phyloP scores from a whole-genome alignment of 2,888 invertebrate species.

The Drosophila pegasa region DNA sequence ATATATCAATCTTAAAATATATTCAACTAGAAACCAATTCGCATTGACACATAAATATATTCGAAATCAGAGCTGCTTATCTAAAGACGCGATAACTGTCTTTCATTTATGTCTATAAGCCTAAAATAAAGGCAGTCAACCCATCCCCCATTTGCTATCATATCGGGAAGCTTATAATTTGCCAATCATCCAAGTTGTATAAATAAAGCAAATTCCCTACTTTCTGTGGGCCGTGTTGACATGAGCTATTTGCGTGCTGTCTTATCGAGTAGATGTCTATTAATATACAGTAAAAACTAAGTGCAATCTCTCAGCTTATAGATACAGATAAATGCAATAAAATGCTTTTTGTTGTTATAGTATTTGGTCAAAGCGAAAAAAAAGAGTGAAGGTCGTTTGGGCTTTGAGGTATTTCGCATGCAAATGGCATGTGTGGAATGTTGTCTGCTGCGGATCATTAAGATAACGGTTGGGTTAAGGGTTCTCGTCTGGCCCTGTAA shows the following conservation, averaged over 20 bases:
- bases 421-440: constrained; percentile 45
- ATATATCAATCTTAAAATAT: neutral
- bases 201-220: constrained; percentile 47
- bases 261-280: constrained; percentile 55
- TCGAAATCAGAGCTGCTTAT: constrained; percentile 13
- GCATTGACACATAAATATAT: neutral
- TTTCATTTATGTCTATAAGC: constrained; percentile 12
- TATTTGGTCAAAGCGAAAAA: constrained; percentile 14
- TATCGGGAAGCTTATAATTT: constrained; percentile 58
- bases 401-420: constrained; percentile 37
- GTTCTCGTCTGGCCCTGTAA: constrained; percentile 29
- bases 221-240: constrained; percentile 21
- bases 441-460: constrained; percentile 33
- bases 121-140: constrained; percentile 12
- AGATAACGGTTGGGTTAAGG: constrained; percentile 31
- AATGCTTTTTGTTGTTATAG: constrained; percentile 3
- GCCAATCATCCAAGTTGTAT: constrained; percentile 57
- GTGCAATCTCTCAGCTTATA: constrained; percentile 14
- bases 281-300: constrained; percentile 31
- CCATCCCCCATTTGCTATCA: constrained; percentile 57
- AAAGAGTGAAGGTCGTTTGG: neutral
- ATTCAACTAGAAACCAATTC: neutral
- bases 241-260: constrained; percentile 51
- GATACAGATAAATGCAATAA: constrained; percentile 32
- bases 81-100: constrained; percentile 15